Conservation (phyloP, 1,140 invertebrate species). For the Gryon sp. region DNA sequence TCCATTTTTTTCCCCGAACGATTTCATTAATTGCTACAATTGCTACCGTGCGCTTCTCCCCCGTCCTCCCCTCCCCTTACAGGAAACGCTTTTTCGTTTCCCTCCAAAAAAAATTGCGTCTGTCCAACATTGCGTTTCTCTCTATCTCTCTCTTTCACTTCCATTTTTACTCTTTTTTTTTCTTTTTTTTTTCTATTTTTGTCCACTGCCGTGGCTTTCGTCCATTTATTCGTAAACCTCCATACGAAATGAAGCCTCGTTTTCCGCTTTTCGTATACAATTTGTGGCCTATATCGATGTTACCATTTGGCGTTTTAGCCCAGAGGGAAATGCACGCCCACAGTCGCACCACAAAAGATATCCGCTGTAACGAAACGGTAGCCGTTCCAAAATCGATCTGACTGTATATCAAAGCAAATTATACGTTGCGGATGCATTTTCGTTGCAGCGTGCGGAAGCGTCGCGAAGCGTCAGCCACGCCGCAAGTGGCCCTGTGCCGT, state of each 20-base stretch:
- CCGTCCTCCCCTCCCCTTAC: conserved; percentile 30
- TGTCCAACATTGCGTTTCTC: conserved; percentile 30
- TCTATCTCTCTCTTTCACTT: conserved; percentile 21
- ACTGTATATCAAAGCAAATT: conserved; percentile 75
- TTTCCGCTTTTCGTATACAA: conserved; percentile 64
- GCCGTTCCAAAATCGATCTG: conserved; percentile 77
- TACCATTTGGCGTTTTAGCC: conserved; percentile 78
- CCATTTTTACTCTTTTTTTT: conserved; percentile 22
- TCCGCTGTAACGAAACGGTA: conserved; percentile 78
- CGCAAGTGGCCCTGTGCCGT: conserved; percentile 50
- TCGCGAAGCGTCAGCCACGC: conserved; percentile 41
- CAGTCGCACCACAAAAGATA: conserved; percentile 78
- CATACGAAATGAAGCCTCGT: conserved; percentile 63
- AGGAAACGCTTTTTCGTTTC: conserved; percentile 62
- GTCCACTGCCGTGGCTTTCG: conserved; percentile 48
- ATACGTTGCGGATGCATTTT: conserved; percentile 75
- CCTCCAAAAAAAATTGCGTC: conserved; percentile 63
- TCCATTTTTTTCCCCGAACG: conserved; percentile 53
- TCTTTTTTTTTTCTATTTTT: conserved; percentile 12
- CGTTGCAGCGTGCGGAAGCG: conserved; percentile 50
- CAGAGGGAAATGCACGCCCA: conserved; percentile 76
- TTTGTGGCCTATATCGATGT: conserved; percentile 67
- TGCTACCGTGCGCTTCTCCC: conserved; percentile 26
- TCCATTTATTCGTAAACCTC: conserved; percentile 65
- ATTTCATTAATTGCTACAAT: conserved; percentile 64